Base-by-base conservation (phyloP, 2,113 vertebrate genomes). In the Lophotis ruficrista region DNA sequence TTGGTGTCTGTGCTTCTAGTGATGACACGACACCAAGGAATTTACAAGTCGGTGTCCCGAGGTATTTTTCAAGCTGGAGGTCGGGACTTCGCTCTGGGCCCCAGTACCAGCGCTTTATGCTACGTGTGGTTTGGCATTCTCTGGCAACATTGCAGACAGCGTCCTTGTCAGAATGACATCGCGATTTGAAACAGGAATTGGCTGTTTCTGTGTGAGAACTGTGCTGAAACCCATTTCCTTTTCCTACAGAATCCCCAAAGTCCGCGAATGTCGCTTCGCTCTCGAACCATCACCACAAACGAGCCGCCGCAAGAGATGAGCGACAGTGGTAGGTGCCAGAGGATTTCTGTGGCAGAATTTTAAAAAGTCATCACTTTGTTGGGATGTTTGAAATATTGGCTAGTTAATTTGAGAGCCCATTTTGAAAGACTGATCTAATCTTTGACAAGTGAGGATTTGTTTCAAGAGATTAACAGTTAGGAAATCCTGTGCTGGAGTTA, bases 241-340 rank as follows among this genome's bases (percentile, higher is more conserved):
- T 94, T 89, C 50, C 89, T 72, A 4, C 84, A 98, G 97, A 75
- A 68, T 48, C 54, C 81, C 33, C 92, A 90, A 43, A 93, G 73
- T 3, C 31, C 33, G 0, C 62, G 7, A 22, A 95, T 86, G 60
- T 73, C 89, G 1, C 94, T 83, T 38, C n/a, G 41, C 21, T 93
- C 96, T 16, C 77, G 6, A 9, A 72, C 70, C 12, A 7, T 30
- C 68, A 60, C 38, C 37, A 91, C 83, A 71, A 85, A 65, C 0
- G 6, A 48, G 8, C 25, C 65, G 48, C 37, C 3, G 5, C 79
- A 89, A 83, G 84, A 51, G n/a, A 35, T 7, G 0, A 18, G 45
- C 23, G 72, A 14, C 72, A 89, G 30, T 1, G 93, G 96, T 96
- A 97, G 4, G 62, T 68, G n/a, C 51, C 14, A 6, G 50, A 15